phyloP scores from a whole-genome alignment of 2,888 invertebrate species.

The Hirtodrosophila duncani region DNA sequence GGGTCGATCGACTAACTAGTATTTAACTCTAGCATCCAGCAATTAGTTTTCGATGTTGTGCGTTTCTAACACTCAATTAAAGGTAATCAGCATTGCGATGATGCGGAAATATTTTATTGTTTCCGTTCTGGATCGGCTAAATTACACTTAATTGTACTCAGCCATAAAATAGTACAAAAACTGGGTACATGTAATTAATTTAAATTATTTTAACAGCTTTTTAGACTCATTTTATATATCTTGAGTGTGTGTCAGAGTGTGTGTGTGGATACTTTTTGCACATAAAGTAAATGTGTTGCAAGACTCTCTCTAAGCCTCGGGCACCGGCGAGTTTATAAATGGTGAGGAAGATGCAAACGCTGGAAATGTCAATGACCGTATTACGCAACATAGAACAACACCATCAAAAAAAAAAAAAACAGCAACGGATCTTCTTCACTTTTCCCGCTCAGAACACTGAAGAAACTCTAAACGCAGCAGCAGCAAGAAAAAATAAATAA shows the following conservation, averaged over 20 bases:
- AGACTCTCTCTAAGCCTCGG: constrained; percentile 35
- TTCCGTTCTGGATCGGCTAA: constrained; percentile 51
- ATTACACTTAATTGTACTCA: constrained; percentile 1
- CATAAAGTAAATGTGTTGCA: too few relatives aligned
- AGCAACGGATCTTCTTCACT: constrained; percentile 9
- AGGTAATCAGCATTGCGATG: constrained; percentile 42
- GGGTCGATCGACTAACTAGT: too few relatives aligned
- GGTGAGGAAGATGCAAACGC: too few relatives aligned
- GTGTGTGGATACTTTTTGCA: too few relatives aligned
- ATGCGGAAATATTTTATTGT: constrained; percentile 48
- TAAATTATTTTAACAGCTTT: constrained; percentile 29
- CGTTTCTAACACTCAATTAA: constrained; percentile 54
- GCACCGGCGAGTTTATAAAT: too few relatives aligned
- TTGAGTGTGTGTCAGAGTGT: too few relatives aligned
- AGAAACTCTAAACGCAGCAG: constrained; percentile 47
- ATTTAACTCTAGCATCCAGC: too few relatives aligned
- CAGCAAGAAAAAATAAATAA: too few relatives aligned
- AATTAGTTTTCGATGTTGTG: constrained; percentile 9
- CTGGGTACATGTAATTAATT: constrained; percentile 14
- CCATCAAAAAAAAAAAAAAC: constrained; percentile 26
- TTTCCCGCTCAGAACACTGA: constrained; percentile 15
- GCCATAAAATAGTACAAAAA: not conserved
- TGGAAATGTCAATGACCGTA: constrained; percentile 69
- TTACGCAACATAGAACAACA: constrained; percentile 66
- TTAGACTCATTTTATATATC: too few relatives aligned